A percentile compares a stretch with the other conserved stretches of the same genome.
These are phyloP conservation scores for Hoplodrina blanda DNA, from an alignment of 2,888 invertebrate genomes.

Conservation along the genomic window DNA sequence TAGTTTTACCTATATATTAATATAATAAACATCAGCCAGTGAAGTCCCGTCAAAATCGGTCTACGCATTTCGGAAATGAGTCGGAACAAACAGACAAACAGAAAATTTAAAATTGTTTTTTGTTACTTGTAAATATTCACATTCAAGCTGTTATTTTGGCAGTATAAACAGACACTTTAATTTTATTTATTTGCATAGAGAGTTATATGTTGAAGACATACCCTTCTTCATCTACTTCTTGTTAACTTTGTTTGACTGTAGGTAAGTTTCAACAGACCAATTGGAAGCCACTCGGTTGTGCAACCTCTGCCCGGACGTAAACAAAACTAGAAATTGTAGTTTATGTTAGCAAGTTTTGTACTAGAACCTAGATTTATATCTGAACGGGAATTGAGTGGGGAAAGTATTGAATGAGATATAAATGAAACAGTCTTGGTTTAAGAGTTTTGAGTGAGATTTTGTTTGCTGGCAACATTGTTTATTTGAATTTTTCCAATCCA, in stretches of 20 bases:
- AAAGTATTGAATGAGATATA: constrained; percentile 28
- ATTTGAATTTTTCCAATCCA: no score
- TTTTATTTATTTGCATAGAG: no score
- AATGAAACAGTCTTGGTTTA: constrained; percentile 18
- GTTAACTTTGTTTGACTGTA: constrained; percentile 11
- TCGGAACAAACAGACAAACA: no score
- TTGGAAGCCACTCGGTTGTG: constrained; percentile 61
- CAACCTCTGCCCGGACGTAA: constrained; percentile 58
- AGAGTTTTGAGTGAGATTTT: not conserved
- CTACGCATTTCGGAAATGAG: no score
- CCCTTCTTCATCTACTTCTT: constrained; percentile 3
- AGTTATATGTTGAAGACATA: no score
- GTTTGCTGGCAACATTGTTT: not conserved
- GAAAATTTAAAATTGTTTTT: no score
- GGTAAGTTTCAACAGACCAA: constrained; percentile 51
- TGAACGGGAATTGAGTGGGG: constrained; percentile 32
- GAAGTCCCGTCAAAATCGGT: no score
- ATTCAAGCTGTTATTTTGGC: no score
- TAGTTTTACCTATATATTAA: no score
- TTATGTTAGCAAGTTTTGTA: constrained; percentile 54
- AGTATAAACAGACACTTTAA: no score
- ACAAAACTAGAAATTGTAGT: constrained; percentile 61
- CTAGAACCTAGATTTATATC: constrained; percentile 50
- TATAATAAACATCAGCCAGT: no score
- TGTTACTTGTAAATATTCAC: no score